Evolutionary conservation across 37 sponge, comb jelly and placozoan genomes (phyloP), one percentile per base, ranked within the genome.

Genomic region (Eunapius fragilis): DNA sequence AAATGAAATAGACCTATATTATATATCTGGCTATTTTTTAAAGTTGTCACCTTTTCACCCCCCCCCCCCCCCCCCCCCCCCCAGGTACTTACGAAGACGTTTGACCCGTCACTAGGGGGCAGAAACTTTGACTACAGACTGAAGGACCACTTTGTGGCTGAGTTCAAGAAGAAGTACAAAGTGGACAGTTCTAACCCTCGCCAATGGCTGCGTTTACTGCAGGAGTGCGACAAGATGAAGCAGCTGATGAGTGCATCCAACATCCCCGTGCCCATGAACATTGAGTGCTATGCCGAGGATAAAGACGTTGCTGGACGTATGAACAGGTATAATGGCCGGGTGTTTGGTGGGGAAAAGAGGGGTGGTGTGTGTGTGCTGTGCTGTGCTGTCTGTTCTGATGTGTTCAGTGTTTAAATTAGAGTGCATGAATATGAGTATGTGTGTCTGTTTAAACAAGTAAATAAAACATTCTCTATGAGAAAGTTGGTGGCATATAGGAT

Each of bases 201-300:
- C 14, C 89, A 86, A 14, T 77, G 73, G 30, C 67, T 97, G 68
- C 79, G 98, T 3, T 88, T 99, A 74, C 22, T 68, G 25, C 82
- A 78, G 14, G 98, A 97, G 88, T 96, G 97, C 75, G 99, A 99
- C 77, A 99, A 92, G 78, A 74, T 99, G 75, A 97, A 97, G 82
- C 94, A 97, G 86, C 67, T 78, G 48, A 90, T 99, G 98, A 94
- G 99, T 76, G 88, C 96, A 28, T 92, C 94, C 80, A 81, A 86
- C 32, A 92, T 88, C 14, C 35, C 80, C 49, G 85, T 97, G 50
- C 92, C 98, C 32, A 50, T 99, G 67, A 97, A 92, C 85, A 94
- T 99, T 25, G 99, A 99, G 80, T 97, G 98, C 74, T 92, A 97
- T 50, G 78, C 92, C 34, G 97, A 99, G 7, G 99, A 99, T 75